phyloP scores from a whole-genome alignment of 2,888 invertebrate genomes.

The Trachelus stipa region DNA sequence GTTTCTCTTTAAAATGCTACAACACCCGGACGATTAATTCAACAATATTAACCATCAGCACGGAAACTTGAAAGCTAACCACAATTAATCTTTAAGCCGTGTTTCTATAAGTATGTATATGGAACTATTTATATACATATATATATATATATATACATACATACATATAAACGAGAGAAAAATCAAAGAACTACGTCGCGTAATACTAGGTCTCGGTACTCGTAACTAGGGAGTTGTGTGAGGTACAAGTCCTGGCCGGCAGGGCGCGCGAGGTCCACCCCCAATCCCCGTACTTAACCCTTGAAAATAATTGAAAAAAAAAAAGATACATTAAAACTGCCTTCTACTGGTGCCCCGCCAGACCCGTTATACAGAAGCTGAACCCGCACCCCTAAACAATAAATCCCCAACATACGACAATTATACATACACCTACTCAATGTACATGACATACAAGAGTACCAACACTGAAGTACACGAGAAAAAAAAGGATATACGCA shows the following conservation, averaged over 20 bases:
- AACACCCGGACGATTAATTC: conserved; percentile 2
- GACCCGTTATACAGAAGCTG: conserved; percentile 20
- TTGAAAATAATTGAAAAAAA: conserved; percentile 16
- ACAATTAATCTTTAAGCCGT: conserved; percentile 8
- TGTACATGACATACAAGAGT: too few species aligned
- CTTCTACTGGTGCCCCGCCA: conserved; percentile 37
- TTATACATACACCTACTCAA: too few species aligned
- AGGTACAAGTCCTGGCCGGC: conserved; percentile 67
- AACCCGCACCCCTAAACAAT: conserved; percentile 30
- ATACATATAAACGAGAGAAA: conserved; percentile 6
- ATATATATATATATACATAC: neutral
- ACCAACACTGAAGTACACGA: conserved; percentile 3
- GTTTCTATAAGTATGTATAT: neutral
- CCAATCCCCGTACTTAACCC: conserved; percentile 65
- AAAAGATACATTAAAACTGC: conserved; percentile 25
- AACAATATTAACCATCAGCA: conserved; percentile 2
- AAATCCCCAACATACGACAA: neutral
- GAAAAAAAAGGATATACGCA: conserved; percentile 9
- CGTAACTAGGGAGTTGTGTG: conserved; percentile 68
- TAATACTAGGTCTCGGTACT: conserved; percentile 65
- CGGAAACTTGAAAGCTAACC: conserved; percentile 10
- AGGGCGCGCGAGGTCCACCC: conserved; percentile 66
- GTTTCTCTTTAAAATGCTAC: conserved; percentile 22
- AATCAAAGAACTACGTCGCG: conserved; percentile 13
- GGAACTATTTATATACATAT: neutral